A percentile compares a stretch with the other conserved stretches of the same genome.
These are phyloP conservation scores for Neomicropteryx cornuta DNA, from an alignment of 1,140 invertebrate species.

Conservation along the genomic window DNA sequence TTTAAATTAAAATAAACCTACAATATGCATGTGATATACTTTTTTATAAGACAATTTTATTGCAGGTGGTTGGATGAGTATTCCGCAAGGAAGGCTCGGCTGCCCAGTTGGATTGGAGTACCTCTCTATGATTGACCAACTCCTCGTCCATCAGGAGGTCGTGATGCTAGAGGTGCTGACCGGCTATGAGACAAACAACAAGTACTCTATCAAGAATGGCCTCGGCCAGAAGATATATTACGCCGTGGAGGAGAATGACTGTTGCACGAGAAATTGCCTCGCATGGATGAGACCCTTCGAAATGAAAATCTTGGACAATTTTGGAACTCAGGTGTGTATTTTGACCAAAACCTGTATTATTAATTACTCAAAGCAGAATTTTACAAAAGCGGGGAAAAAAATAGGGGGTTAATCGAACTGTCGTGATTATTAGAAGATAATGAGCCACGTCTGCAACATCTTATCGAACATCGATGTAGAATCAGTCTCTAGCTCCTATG, in stretches of 20 bases:
- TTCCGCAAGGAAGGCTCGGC: slow-evolving; percentile 58
- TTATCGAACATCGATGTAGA: no score
- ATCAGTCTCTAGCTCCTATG: no score
- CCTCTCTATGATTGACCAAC: slow-evolving; percentile 80
- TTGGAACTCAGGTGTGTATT: slow-evolving; percentile 53
- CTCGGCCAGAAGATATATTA: slow-evolving; percentile 72
- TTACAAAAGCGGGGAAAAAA: no score
- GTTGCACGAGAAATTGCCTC: slow-evolving; percentile 66
- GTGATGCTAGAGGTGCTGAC: slow-evolving; percentile 74
- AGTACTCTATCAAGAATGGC: slow-evolving; percentile 70
- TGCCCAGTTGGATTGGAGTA: slow-evolving; percentile 89
- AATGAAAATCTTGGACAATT: slow-evolving; percentile 75
- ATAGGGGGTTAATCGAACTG: no score
- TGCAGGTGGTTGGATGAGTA: slow-evolving; percentile 73
- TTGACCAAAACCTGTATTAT: no score
- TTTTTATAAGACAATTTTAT: no score
- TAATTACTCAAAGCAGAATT: no score
- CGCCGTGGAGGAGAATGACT: slow-evolving; percentile 74
- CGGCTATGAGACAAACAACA: slow-evolving; percentile 87
- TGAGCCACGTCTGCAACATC: no score
- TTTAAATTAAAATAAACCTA: no score
- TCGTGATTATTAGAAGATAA: no score
- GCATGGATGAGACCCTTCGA: slow-evolving; percentile 70
- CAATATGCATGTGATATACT: no score
- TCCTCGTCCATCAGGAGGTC: slow-evolving; percentile 80